These are phyloP conservation scores for Miichthys miiuy DNA, from an alignment of 2,797 vertebrate species.

Conservation along the genomic window DNA sequence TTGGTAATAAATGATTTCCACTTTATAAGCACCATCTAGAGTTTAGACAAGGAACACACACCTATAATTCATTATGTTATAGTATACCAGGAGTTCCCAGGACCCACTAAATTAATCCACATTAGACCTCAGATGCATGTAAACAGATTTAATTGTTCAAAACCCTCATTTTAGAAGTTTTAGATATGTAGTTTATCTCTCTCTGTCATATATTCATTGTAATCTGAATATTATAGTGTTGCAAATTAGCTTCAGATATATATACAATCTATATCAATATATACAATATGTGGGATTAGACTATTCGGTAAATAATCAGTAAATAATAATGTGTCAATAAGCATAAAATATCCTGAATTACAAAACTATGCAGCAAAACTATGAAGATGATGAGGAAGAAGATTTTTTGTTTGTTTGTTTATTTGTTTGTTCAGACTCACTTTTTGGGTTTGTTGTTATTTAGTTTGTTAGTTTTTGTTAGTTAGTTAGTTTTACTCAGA, in stretches of 20 bases:
- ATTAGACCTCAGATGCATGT: background rate
- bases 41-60: background rate
- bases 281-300: too few species aligned
- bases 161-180: background rate
- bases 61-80: background rate
- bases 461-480: too few species aligned
- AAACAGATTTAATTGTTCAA: background rate
- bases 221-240: background rate
- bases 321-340: too few species aligned
- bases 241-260: too few species aligned
- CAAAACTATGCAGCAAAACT: background rate
- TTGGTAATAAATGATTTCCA: background rate
- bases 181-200: background rate
- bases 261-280: too few species aligned
- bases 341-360: background rate
- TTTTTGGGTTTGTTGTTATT: too few species aligned
- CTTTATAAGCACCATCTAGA: background rate
- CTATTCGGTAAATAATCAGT: background rate
- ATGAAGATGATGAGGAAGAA: too few species aligned
- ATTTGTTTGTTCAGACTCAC: too few species aligned
- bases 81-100: background rate
- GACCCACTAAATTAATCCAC: background rate
- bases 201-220: background rate
- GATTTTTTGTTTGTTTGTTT: too few species aligned
- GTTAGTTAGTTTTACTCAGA: too few species aligned